A percentile compares a stretch with the other conserved stretches of the same genome.
These are phyloP conservation scores for Setipinna tenuifilis DNA, from an alignment of 2,797 vertebrate species.

Conservation along the genomic window DNA sequence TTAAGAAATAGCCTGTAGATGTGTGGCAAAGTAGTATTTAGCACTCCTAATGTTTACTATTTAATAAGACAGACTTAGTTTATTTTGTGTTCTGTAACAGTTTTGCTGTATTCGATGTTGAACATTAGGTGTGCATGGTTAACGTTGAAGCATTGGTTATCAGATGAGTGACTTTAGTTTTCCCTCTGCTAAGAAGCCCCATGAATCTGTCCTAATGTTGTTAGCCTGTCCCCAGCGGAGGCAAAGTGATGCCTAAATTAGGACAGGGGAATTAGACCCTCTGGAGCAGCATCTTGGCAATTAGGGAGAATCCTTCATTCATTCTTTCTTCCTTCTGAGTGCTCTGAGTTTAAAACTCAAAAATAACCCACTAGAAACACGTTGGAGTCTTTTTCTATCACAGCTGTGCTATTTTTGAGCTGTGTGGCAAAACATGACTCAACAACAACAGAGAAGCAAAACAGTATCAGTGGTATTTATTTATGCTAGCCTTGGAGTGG, in stretches of 20 bases:
- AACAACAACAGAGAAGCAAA: neutral
- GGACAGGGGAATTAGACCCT: neutral
- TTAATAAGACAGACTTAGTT: neutral
- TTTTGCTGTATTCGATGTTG: neutral
- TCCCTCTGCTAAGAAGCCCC: neutral
- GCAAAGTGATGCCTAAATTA: neutral
- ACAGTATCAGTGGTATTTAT: neutral
- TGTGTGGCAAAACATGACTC: neutral
- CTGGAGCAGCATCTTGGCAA: neutral
- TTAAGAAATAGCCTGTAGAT: neutral
- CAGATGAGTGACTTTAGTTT: neutral
- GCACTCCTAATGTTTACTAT: neutral
- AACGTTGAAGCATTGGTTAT: neutral
- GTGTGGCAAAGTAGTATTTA: neutral
- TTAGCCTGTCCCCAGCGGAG: neutral
- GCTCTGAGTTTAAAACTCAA: neutral
- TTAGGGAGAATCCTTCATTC: neutral
- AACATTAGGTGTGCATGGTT: neutral
- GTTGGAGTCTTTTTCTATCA: neutral
- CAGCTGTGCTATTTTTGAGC: neutral
- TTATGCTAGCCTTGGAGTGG: neutral
- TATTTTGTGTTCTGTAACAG: neutral
- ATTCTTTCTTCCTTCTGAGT: neutral
- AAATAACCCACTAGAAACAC: neutral
- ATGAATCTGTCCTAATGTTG: conserved; percentile 28